Conservation (phyloP, 2,113 vertebrate genomes). For the Cyphomyrus plagiostoma region DNA sequence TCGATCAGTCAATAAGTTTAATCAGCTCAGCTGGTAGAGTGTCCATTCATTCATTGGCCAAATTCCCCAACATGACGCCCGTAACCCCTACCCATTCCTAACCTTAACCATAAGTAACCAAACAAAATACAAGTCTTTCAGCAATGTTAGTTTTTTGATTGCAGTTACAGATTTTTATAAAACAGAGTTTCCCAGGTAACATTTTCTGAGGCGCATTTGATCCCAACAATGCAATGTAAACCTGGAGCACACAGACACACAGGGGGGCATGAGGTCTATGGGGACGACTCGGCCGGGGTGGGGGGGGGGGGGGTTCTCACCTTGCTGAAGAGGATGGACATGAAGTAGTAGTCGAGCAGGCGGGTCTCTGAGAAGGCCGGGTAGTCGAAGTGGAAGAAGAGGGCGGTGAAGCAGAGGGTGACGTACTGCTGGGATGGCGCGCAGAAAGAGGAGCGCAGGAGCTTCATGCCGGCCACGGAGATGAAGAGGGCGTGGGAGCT, state of each 20-base stretch:
- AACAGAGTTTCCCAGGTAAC: no score
- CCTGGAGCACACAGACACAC: background rate
- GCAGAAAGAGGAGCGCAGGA: conserved; percentile 79
- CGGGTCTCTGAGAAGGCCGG: conserved; percentile 81
- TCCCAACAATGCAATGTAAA: no score
- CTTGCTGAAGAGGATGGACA: conserved; percentile 88
- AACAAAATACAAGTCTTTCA: no score
- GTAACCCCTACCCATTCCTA: no score
- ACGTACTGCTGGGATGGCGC: conserved; percentile 78
- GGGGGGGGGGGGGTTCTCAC: conserved; percentile 38
- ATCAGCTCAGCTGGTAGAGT: background rate
- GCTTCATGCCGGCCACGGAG: conserved; percentile 80
- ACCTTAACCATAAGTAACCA: no score
- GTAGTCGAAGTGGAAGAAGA: conserved; percentile 86
- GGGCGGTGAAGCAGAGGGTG: conserved; percentile 79
- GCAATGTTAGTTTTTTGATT: no score
- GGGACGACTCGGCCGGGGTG: background rate
- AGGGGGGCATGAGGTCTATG: background rate
- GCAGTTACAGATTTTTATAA: no score
- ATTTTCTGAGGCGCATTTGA: no score
- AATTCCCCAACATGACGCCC: no score
- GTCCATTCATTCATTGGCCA: no score
- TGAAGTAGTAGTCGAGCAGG: conserved; percentile 82
- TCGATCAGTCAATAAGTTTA: background rate
- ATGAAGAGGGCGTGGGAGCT: conserved; percentile 80